Percentiles rank a stretch among this genome's conserved stretches.
Conservation (phyloP, 2,888 invertebrate genomes). For the Plusia festucae region DNA sequence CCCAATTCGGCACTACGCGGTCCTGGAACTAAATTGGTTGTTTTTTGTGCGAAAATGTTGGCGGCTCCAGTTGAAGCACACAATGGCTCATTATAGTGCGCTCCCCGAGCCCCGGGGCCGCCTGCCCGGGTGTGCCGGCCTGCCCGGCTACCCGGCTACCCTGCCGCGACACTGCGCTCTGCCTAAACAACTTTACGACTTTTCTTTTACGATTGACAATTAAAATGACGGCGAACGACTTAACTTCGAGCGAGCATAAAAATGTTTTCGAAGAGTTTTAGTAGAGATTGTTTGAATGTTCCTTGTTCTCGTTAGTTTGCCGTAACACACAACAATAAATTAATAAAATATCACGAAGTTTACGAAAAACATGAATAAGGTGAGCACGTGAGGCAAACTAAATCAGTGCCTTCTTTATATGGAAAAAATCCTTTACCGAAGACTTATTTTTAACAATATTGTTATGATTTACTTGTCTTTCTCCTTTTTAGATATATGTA, state of each 20-base stretch:
- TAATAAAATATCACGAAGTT: slow-evolving; percentile 33
- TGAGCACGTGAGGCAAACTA: too few species aligned
- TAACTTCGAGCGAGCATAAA: slow-evolving; percentile 61
- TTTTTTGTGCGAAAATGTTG: slow-evolving; percentile 69
- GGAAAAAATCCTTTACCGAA: too few species aligned
- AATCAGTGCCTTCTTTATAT: too few species aligned
- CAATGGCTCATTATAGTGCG: slow-evolving; percentile 63
- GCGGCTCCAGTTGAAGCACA: slow-evolving; percentile 44
- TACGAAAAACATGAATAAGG: too few species aligned
- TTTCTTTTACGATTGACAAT: slow-evolving; percentile 71
- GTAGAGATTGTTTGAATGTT: slow-evolving; percentile 44
- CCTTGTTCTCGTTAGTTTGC: slow-evolving; percentile 24
- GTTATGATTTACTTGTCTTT: too few species aligned
- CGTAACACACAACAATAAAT: slow-evolving; percentile 35
- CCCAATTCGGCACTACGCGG: slow-evolving; percentile 60
- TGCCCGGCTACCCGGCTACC: slow-evolving; percentile 23
- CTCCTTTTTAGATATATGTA: too few species aligned
- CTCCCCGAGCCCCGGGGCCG: slow-evolving; percentile 26
- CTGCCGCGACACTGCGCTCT: slow-evolving; percentile 48
- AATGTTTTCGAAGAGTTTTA: slow-evolving; percentile 60
- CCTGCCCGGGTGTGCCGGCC: slow-evolving; percentile 30
- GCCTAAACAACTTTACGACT: slow-evolving; percentile 67
- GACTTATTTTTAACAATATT: too few species aligned
- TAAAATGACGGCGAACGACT: slow-evolving; percentile 69
- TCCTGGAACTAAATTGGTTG: slow-evolving; percentile 69